Conservation (phyloP, 2,888 invertebrate genomes). For the Pammene fasciana region DNA sequence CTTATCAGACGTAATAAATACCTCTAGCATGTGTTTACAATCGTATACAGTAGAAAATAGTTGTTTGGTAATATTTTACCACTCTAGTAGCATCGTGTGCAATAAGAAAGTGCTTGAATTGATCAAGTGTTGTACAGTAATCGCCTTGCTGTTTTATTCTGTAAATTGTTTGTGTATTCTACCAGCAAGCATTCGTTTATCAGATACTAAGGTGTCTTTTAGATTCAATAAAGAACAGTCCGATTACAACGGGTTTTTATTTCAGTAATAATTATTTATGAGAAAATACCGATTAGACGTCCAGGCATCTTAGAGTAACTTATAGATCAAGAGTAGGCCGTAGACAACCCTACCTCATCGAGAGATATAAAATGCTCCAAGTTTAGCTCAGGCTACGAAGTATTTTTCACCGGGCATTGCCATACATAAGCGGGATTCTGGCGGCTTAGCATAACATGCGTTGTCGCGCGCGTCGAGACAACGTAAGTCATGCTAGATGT, state of each 20-base stretch:
- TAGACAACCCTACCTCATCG: too few relatives aligned
- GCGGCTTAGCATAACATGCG: too few relatives aligned
- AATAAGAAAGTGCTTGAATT: constrained; percentile 24
- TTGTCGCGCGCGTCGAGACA: too few relatives aligned
- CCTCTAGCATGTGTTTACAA: not conserved
- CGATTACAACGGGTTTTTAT: constrained; percentile 71
- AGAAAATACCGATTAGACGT: too few relatives aligned
- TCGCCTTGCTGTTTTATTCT: constrained; percentile 28
- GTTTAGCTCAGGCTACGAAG: too few relatives aligned
- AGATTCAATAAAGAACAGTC: constrained; percentile 68
- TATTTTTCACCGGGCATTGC: too few relatives aligned
- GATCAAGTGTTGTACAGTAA: constrained; percentile 5
- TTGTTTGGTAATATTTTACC: not conserved
- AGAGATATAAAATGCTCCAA: too few relatives aligned
- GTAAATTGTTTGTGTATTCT: constrained; percentile 33
- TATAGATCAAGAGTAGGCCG: too few relatives aligned
- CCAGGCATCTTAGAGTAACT: too few relatives aligned
- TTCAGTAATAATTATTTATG: constrained; percentile 52
- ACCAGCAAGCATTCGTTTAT: constrained; percentile 52
- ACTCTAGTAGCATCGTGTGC: constrained; percentile 13
- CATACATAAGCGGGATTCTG: too few relatives aligned
- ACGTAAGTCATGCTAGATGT: too few relatives aligned
- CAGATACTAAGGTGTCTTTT: constrained; percentile 59
- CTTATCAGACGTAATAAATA: not conserved
- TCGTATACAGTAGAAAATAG: constrained; percentile 1